These are phyloP conservation scores for Papilio machaon DNA, from an alignment of 1,140 invertebrate species.

Conservation along the genomic window DNA sequence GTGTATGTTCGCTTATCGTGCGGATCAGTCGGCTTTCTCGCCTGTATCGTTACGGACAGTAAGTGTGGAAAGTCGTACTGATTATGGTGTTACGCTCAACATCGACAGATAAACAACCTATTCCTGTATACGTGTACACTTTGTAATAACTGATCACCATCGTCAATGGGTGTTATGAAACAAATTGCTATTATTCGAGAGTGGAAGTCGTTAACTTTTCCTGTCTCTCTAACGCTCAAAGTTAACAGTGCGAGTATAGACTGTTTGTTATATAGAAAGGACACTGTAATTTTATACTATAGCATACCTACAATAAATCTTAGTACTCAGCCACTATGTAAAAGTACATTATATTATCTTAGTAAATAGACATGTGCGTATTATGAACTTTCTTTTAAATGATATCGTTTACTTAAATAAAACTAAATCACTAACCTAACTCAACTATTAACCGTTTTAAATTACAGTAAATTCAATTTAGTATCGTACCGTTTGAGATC, in stretches of 20 bases:
- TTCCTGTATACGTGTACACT: constrained; percentile 13
- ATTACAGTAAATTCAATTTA: constrained; percentile 3
- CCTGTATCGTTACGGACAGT: constrained; percentile 15
- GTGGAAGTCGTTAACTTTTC: constrained; percentile 22
- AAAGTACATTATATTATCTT: not conserved
- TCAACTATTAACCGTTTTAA: not conserved
- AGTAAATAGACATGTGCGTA: no score
- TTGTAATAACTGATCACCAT: constrained; percentile 15
- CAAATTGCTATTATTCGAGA: constrained; percentile 17
- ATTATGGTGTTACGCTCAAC: constrained; percentile 23
- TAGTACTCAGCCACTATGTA: not conserved
- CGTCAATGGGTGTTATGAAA: constrained; percentile 12
- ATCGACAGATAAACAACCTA: not conserved
- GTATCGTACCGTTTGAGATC: not conserved
- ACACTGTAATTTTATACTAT: not conserved
- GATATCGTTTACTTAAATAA: not conserved
- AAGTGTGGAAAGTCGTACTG: constrained; percentile 32
- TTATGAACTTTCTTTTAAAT: no score
- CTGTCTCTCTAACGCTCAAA: constrained; percentile 2
- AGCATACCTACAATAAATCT: not conserved
- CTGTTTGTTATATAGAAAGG: constrained; percentile 6
- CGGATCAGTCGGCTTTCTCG: constrained; percentile 31
- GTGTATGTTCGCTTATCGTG: not conserved
- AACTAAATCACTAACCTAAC: not conserved
- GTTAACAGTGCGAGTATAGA: not conserved